Evolutionary conservation across 2,797 vertebrate species (phyloP).

Genomic region (Rhinoraja longicauda): DNA sequence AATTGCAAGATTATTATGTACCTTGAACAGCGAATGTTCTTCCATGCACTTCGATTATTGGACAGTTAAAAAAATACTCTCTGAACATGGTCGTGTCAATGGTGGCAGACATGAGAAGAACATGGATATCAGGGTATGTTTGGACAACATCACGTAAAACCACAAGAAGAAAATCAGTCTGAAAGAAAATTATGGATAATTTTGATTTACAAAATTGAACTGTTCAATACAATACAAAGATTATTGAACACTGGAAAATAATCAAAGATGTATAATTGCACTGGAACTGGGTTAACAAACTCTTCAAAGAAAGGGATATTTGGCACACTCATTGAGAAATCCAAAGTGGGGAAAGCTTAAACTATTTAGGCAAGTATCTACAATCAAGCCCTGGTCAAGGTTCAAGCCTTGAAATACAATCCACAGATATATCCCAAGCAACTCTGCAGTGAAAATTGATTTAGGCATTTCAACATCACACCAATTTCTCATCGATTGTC

Average conservation of each 20-base stretch:
- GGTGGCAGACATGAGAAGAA: conserved; percentile 95
- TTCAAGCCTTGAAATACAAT: not conserved
- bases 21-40: conserved; percentile 88
- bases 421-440: not conserved
- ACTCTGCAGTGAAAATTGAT: not conserved
- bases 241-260: not conserved
- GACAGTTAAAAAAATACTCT: conserved; percentile 88
- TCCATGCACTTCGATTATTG: conserved; percentile 87
- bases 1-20: not conserved
- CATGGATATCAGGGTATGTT: conserved; percentile 76
- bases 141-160: conserved; percentile 87
- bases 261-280: not conserved
- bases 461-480: not conserved
- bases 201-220: not conserved
- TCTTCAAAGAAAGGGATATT: too few species aligned
- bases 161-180: conserved; percentile 95
- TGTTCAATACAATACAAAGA: not conserved
- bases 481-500: not conserved
- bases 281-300: too few species aligned
- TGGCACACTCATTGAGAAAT: not conserved
- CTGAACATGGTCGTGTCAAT: conserved; percentile 94
- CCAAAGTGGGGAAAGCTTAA: not conserved
- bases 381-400: not conserved
- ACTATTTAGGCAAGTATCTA: not conserved
- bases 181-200: conserved; percentile 35